These are phyloP conservation scores for Ramphastos sulfuratus DNA, from an alignment of 2,113 vertebrate genomes.

Conservation along the genomic window DNA sequence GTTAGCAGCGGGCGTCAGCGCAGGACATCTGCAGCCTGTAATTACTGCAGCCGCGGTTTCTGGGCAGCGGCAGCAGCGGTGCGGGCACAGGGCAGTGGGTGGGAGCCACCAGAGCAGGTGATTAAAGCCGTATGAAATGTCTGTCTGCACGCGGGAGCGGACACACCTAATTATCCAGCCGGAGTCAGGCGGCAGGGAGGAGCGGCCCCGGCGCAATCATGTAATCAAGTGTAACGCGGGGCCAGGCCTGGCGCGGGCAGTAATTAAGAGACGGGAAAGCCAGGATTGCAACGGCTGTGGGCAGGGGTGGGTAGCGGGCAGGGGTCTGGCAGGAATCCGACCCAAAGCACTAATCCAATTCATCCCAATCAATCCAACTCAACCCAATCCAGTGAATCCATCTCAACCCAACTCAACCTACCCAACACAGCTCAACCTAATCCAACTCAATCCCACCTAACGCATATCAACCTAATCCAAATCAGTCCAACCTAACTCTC, in stretches of 20 bases:
- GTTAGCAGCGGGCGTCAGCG: background rate
- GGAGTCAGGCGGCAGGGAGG: slow-evolving; percentile 32
- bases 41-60: background rate
- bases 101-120: background rate
- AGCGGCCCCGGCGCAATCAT: slow-evolving; percentile 35
- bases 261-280: slow-evolving; percentile 52
- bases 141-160: slow-evolving; percentile 38
- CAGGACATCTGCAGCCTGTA: background rate
- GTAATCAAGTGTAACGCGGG: slow-evolving; percentile 25
- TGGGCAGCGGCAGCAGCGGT: background rate
- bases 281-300: background rate
- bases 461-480: background rate
- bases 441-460: too few species aligned
- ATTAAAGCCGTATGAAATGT: slow-evolving; percentile 44
- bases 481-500: background rate
- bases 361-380: background rate
- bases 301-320: background rate
- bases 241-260: slow-evolving; percentile 4
- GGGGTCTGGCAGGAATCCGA: background rate
- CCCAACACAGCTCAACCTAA: too few species aligned
- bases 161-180: slow-evolving; percentile 54
- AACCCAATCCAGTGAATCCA: background rate
- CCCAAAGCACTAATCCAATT: background rate
- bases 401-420: background rate
- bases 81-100: background rate